Evolutionary conservation across 2,797 vertebrate species (phyloP), one percentile per base, ranked within the genome.

Genomic region (Enteromius anoplus): DNA sequence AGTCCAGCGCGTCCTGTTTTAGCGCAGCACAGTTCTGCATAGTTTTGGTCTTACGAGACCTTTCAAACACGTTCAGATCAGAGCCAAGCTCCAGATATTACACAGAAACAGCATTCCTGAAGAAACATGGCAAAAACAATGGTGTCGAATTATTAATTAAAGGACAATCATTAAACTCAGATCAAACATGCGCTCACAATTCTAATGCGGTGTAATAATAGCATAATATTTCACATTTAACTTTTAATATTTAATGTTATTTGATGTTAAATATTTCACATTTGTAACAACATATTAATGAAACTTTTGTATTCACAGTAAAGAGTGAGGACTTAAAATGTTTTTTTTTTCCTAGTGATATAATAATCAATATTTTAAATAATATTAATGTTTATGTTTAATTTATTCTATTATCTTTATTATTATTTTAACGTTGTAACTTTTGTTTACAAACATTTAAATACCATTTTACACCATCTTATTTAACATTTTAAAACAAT

Each of bases 11-110:
- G 17, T 17, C 58, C 32, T 0, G 37, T 17, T 17, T 9, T 23
- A 53, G 64, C 60, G 47, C 45, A 10, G 65, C 70, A 76, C 34
- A 12, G 60, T 65, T 62, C 51, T 34, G 78, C 75, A 80, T 51
- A 10, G 62, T 76, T 83, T 40, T 19, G 5, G 23, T 23, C 69
- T 73, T 37, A 45, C 10, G 58, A 55, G 21, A 32, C 5, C 9
- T 79, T 78, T 65, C 40, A 78, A 75, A 73, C 42, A 66, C 45
- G 42, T 17, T 68, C 29, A 72, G 32, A 68, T 75, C n/a, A 37
- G 19, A 40, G 51, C 66, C 81, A 47, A 47, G 65, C 23, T 64
- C 26, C 17, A 34, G 23, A 77, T 14, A 19, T 62, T 45, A 58
- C 23, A n/a, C 9, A 55, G 5, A 11, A 34, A 37, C 34, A 64